Conservation (phyloP, 2,113 vertebrate species). For the Rhea americana region DNA sequence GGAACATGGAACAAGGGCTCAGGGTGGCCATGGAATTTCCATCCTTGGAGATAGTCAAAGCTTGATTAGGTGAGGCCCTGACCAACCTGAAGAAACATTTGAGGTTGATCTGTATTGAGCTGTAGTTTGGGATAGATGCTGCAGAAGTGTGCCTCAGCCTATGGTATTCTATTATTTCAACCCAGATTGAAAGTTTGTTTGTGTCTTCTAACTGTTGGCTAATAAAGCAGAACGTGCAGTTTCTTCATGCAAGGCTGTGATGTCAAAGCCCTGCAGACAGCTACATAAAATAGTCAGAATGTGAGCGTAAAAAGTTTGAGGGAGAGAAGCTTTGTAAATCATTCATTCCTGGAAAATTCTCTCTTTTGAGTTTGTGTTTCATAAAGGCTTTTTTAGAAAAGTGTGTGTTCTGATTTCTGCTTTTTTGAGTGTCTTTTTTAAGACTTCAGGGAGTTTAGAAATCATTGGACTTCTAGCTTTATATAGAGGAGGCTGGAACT, state of each 20-base stretch:
- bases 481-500: not conserved
- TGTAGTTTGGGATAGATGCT: not conserved
- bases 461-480: not conserved
- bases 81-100: not conserved
- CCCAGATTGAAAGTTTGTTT: not conserved
- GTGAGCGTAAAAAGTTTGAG: not conserved
- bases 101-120: not conserved
- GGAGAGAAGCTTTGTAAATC: not conserved
- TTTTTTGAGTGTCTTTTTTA: not conserved
- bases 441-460: not conserved
- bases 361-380: not conserved
- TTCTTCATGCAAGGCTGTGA: not conserved
- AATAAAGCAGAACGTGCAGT: not conserved
- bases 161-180: not conserved
- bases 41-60: not conserved
- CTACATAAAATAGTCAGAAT: not conserved
- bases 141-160: not conserved
- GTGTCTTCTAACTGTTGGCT: not conserved
- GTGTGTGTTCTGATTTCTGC: not conserved
- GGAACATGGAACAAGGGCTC: rapidly evolving
- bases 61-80: not conserved
- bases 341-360: not conserved
- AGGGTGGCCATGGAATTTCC: not conserved
- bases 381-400: not conserved
- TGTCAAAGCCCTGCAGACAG: not conserved